A percentile compares a stretch with the other conserved stretches of the same genome.
Conservation (phyloP, 2,888 invertebrate genomes). For the Malthinus flaveolus region DNA sequence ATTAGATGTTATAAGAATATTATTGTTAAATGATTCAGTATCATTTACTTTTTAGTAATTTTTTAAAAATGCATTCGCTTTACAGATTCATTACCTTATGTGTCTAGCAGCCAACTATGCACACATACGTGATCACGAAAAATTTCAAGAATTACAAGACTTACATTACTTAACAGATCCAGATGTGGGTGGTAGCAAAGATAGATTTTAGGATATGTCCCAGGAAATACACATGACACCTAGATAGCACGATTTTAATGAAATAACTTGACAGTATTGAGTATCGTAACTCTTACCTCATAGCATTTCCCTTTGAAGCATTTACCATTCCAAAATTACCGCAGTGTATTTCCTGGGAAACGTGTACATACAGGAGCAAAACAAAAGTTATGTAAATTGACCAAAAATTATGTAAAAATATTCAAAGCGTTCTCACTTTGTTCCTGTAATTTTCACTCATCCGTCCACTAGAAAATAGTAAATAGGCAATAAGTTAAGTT, state of each 20-base stretch:
- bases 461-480: too few species aligned
- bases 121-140: slow-evolving; percentile 92
- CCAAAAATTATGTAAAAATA: too few species aligned
- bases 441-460: too few species aligned
- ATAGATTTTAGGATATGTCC: slow-evolving; percentile 84
- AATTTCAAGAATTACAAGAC: slow-evolving; percentile 90
- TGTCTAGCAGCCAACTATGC: slow-evolving; percentile 94
- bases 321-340: neutral
- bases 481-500: too few species aligned
- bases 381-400: too few species aligned
- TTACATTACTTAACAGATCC: slow-evolving; percentile 81
- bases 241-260: neutral
- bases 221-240: slow-evolving; percentile 61
- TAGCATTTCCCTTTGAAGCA: too few species aligned
- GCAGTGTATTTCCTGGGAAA: slow-evolving; percentile 5
- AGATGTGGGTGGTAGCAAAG: slow-evolving; percentile 77
- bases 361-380: neutral
- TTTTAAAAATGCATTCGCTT: slow-evolving; percentile 31
- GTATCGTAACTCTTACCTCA: too few species aligned
- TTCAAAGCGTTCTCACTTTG: too few species aligned
- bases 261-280: too few species aligned
- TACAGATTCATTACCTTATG: slow-evolving; percentile 84
- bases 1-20: slow-evolving; percentile 4
- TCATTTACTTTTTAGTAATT: too few species aligned
- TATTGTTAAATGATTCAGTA: slow-evolving; percentile 1